A percentile compares a stretch with the other conserved stretches of the same genome.
Evolutionary conservation across 1,140 invertebrate genomes (phyloP).

Genomic region (Pogonomyrmex barbatus): DNA sequence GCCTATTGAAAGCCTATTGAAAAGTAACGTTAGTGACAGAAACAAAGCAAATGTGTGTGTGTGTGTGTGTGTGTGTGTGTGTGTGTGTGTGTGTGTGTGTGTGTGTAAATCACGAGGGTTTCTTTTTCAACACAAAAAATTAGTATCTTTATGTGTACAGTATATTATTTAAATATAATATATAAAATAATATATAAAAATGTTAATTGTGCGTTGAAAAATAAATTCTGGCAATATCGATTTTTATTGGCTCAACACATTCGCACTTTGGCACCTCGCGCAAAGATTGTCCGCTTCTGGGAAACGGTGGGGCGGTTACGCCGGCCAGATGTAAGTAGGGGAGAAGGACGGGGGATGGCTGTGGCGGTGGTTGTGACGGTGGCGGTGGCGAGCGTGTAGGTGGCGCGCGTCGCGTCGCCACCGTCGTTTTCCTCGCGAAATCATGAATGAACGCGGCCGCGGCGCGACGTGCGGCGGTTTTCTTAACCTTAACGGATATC

Average conservation of each 20-base stretch:
- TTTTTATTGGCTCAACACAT: not conserved
- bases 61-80: too few species aligned
- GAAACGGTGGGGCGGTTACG: slow-evolving; percentile 12
- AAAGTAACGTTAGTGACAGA: too few species aligned
- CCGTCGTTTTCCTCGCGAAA: slow-evolving; percentile 72
- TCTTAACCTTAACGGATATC: slow-evolving; percentile 23
- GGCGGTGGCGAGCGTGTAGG: slow-evolving; percentile 68
- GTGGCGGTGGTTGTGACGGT: not conserved
- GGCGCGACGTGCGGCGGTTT: slow-evolving; percentile 55
- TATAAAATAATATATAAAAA: not conserved
- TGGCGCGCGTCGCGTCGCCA: slow-evolving; percentile 69
- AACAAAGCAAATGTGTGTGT: too few species aligned
- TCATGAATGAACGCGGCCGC: slow-evolving; percentile 83
- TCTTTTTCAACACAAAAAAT: too few species aligned
- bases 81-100: too few species aligned
- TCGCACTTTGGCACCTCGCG: not conserved
- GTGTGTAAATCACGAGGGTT: too few species aligned
- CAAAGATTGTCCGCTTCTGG: slow-evolving; percentile 47
- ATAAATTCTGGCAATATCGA: not conserved
- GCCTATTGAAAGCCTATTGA: too few species aligned
- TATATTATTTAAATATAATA: not conserved
- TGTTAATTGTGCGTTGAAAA: not conserved
- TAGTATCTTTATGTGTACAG: too few species aligned
- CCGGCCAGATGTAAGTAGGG: slow-evolving; percentile 5
- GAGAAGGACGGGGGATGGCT: not conserved